phyloP scores from a whole-genome alignment of 1,140 invertebrate genomes.

The Lucilia cuprina region DNA sequence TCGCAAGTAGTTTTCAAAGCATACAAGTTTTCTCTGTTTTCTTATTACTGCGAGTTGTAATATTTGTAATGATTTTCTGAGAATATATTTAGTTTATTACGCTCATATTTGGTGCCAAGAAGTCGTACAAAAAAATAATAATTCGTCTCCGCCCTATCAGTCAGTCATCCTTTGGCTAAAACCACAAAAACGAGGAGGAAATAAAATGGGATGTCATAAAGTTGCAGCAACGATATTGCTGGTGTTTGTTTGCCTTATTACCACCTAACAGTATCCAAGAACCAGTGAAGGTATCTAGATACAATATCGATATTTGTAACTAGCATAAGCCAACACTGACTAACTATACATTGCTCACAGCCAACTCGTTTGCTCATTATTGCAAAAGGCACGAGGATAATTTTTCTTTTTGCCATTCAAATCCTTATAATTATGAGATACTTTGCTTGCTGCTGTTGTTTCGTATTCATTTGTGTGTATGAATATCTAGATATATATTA shows the following conservation, averaged over 20 bases:
- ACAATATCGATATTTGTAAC: background rate
- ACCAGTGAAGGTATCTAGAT: background rate
- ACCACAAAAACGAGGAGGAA: background rate
- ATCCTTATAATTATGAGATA: conserved; percentile 33
- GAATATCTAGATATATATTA: background rate
- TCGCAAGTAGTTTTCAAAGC: too few relatives aligned
- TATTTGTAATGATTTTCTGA: background rate
- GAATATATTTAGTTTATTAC: background rate
- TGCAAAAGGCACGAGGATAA: background rate
- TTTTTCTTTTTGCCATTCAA: conserved; percentile 14
- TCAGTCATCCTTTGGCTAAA: background rate
- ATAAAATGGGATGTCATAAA: background rate
- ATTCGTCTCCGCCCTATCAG: background rate
- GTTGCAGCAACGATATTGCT: background rate
- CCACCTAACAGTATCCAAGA: background rate
- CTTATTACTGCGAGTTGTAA: background rate
- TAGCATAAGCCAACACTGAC: background rate
- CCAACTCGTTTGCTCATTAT: background rate
- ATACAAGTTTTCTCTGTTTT: background rate
- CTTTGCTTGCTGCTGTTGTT: conserved; percentile 24
- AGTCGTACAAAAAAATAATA: conserved; percentile 18
- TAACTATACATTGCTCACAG: background rate
- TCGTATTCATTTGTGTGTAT: background rate
- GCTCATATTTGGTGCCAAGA: conserved; percentile 26
- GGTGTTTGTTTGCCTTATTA: background rate